Conservation (phyloP, 2,113 vertebrate genomes). For the Solea senegalensis region DNA sequence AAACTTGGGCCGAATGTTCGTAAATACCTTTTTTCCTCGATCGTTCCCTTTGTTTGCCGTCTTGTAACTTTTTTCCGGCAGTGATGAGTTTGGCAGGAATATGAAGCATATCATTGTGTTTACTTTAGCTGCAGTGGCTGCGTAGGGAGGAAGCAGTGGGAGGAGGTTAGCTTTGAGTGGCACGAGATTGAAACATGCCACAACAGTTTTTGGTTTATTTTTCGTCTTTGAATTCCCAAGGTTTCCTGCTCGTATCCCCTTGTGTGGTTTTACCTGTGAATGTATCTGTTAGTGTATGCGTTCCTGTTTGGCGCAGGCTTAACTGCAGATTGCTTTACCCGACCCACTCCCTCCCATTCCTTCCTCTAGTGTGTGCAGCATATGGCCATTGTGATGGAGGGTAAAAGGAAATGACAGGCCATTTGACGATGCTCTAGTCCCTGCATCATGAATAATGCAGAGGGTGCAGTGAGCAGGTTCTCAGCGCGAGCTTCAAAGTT, state of each 20-base stretch:
- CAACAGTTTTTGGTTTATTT: neutral
- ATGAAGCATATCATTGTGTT: conserved; percentile 11
- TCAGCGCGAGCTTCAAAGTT: conserved; percentile 82
- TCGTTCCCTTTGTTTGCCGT: conserved; percentile 40
- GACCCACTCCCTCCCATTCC: neutral
- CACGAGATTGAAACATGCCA: conserved; percentile 54
- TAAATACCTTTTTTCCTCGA: conserved; percentile 38
- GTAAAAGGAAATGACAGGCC: conserved; percentile 87
- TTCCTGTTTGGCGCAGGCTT: conserved; percentile 57
- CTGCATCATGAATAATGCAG: conserved; percentile 89
- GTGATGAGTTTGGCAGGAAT: conserved; percentile 29
- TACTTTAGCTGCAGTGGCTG: conserved; percentile 33
- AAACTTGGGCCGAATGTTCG: conserved; percentile 1
- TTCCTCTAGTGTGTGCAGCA: conserved; percentile 66
- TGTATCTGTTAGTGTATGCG: conserved; percentile 55
- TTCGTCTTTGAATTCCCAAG: conserved; percentile 24
- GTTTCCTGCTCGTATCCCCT: conserved; percentile 33
- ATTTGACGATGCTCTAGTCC: conserved; percentile 84
- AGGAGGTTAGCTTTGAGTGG: conserved; percentile 46
- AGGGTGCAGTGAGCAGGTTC: conserved; percentile 79
- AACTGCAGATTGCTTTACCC: conserved; percentile 51
- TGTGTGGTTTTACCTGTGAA: conserved; percentile 55
- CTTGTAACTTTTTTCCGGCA: conserved; percentile 27
- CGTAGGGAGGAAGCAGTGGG: conserved; percentile 33
- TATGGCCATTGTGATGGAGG: conserved; percentile 85